Conservation (phyloP, 2,113 vertebrate species). For the Malurus cyaneus region DNA sequence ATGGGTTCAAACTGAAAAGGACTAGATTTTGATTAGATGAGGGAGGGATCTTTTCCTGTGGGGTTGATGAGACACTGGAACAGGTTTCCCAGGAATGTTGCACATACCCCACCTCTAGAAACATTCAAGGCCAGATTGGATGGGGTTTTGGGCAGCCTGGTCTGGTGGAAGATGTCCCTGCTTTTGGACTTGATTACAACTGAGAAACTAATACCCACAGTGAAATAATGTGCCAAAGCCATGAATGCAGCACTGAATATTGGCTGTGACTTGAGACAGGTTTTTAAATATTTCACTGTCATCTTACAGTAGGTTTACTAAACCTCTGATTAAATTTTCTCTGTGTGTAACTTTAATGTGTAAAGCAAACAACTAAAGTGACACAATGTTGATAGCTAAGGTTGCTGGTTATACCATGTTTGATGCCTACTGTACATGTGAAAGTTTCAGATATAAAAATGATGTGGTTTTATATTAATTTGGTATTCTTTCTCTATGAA, state of each 20-base stretch:
- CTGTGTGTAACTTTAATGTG: rapidly evolving
- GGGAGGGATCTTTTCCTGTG: neutral
- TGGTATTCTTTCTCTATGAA: neutral
- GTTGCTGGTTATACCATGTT: neutral
- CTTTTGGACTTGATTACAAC: neutral
- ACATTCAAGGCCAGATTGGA: neutral
- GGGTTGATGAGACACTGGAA: neutral
- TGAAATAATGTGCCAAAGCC: neutral
- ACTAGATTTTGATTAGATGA: neutral
- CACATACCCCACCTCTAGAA: neutral
- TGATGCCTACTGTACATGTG: neutral
- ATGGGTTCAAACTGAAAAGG: neutral
- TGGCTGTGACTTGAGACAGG: neutral
- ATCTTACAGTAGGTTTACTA: neutral
- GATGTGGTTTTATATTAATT: neutral
- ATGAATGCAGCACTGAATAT: neutral
- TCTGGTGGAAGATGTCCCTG: neutral
- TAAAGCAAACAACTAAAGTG: neutral
- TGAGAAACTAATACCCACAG: neutral
- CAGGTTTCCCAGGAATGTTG: neutral
- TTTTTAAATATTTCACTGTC: neutral
- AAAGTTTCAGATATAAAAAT: neutral
- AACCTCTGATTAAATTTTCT: no score
- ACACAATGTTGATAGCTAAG: neutral
- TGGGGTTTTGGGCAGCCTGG: neutral